Base-by-base conservation (phyloP, 2,797 vertebrate species). In the Vultur gryphus region DNA sequence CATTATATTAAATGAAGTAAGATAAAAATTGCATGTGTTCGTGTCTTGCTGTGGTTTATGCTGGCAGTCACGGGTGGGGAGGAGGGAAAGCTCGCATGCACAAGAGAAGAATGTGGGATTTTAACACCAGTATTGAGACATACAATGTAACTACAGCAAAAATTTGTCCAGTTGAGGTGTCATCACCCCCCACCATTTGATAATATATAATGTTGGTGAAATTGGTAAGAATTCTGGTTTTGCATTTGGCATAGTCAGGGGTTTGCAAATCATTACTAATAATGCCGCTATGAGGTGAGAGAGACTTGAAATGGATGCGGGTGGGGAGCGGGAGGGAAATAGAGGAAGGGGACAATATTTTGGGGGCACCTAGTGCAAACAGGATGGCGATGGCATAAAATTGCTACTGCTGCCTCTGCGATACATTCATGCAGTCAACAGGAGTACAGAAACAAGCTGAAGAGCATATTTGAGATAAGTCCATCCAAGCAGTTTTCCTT, bases 51-150 rank as follows among this genome's bases (percentile, higher is more conserved):
- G 37, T 35, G 23, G 52, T 62, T 87, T 52, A 58, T 58, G 48
- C 31, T 3, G 2, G 48, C 1, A 0, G 64, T n/a, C 25, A 55
- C 0, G 5, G 48, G 9, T 49, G 17, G 16, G 37, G 9, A 57
- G 64, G 51, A 76, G 14, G 70, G 23, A 93, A 48, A 3, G 19
- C 11, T 73, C 1, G 1, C 10, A 16, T 0, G 13, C 25, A 37
- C 12, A 10, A 43, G 28, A 49, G 46, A 69, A 25, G 21, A 85
- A 85, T 12, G 24, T 58, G 41, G 16, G 6, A 31, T 62, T 66
- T 70, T 37, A 76, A 62, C 39, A 58, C 15, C 43, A 37, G 4
- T 55, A 39, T 41, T 10, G 23, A 91, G 41, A 62, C 11, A 5
- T 19, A 7, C 46, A 54, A 15, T 24, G 21, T 43, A 57, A 72